Percentiles rank a stretch among this genome's conserved stretches.
Evolutionary conservation across 1,140 invertebrate genomes (phyloP).

Genomic region (Scaptomyza pallida): DNA sequence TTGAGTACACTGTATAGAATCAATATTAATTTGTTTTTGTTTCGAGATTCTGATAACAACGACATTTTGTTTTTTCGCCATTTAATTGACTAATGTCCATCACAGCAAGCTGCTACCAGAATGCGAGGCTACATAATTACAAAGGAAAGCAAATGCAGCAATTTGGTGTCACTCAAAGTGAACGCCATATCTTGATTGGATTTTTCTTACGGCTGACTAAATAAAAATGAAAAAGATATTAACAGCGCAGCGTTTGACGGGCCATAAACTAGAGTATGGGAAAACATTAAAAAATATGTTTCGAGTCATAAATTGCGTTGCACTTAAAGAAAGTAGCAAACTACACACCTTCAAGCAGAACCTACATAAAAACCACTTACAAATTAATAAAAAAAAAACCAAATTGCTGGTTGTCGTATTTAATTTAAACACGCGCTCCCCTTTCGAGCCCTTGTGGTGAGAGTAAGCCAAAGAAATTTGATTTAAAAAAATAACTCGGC

Average conservation of each 20-base stretch:
- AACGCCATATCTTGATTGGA: conserved; percentile 43
- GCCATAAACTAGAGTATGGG: conserved; percentile 9
- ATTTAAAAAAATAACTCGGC: conserved; percentile 58
- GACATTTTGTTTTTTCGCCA: no score
- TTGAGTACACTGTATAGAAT: no score
- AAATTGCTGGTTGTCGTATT: conserved; percentile 47
- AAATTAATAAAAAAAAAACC: conserved; percentile 61
- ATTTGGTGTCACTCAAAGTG: conserved; percentile 60
- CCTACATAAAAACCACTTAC: not conserved
- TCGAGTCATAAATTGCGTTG: conserved; percentile 16
- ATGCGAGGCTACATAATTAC: conserved; percentile 49
- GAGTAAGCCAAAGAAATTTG: conserved; percentile 51
- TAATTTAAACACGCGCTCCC: conserved; percentile 42
- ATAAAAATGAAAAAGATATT: conserved; percentile 10
- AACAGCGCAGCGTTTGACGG: conserved; percentile 23
- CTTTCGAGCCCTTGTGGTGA: conserved; percentile 1
- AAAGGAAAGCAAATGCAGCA: conserved; percentile 35
- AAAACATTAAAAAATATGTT: not conserved
- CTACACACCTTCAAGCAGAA: not conserved
- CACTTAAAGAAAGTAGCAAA: not conserved
- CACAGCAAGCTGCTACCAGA: conserved; percentile 48
- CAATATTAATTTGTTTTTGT: no score
- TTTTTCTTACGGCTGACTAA: conserved; percentile 23
- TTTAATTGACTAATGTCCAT: conserved; percentile 55
- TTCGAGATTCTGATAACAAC: no score